A percentile compares a stretch with the other conserved stretches of the same genome.
Evolutionary conservation across 1,140 invertebrate species (phyloP).

Genomic region (Aphaenogaster floridana): DNA sequence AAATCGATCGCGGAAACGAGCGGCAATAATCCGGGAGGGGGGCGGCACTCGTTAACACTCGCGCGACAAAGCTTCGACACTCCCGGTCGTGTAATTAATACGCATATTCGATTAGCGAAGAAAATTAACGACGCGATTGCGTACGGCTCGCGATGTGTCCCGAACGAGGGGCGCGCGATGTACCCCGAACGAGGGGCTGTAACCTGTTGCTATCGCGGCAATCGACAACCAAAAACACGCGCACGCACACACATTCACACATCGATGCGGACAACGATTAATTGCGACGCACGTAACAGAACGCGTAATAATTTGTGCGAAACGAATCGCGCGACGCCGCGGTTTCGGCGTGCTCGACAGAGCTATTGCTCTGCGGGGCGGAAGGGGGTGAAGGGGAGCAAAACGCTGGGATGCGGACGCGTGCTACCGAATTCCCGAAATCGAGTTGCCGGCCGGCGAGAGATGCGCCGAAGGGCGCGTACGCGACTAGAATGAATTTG

Average conservation of each 20-base stretch:
- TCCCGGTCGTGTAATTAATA: constrained; percentile 2
- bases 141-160: not conserved
- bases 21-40: not conserved
- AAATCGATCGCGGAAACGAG: constrained; percentile 29
- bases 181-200: too few species aligned
- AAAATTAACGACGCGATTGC: not conserved
- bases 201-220: not conserved
- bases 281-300: not conserved
- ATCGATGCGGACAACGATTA: not conserved
- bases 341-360: not conserved
- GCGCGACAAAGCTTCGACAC: not conserved
- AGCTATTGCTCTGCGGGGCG: not conserved
- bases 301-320: not conserved
- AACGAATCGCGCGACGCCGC: not conserved
- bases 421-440: not conserved
- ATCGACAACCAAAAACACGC: not conserved
- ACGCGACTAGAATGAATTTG: not conserved
- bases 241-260: not conserved
- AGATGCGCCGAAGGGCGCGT: not conserved
- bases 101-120: not conserved
- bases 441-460: not conserved
- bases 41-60: not conserved
- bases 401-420: not conserved
- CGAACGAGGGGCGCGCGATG: not conserved
- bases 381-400: not conserved